These are phyloP conservation scores for Wasmannia auropunctata DNA, from an alignment of 1,140 invertebrate species.

Conservation along the genomic window DNA sequence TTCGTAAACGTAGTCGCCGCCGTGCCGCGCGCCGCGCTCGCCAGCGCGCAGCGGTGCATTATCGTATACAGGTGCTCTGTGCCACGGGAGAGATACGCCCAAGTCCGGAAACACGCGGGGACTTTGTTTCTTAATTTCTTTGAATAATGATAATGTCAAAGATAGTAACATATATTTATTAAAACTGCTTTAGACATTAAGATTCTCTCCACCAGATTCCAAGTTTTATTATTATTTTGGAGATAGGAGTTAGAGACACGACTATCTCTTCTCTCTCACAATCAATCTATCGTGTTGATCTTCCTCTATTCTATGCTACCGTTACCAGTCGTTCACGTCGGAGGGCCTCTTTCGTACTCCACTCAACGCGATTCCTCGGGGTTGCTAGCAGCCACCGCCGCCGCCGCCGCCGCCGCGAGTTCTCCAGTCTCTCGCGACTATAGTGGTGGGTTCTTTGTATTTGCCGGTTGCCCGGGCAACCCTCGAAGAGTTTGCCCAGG, in stretches of 20 bases:
- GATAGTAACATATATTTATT: background rate
- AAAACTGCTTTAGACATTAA: background rate
- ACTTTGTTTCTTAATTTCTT: background rate
- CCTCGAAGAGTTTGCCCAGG: conserved; percentile 77
- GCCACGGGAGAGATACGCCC: background rate
- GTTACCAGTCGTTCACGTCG: background rate
- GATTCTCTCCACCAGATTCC: background rate
- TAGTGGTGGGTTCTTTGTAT: conserved; percentile 74
- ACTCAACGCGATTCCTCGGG: conserved; percentile 66
- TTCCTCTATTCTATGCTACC: background rate
- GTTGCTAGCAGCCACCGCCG: background rate
- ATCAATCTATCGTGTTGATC: background rate
- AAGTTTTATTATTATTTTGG: background rate
- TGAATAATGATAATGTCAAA: background rate
- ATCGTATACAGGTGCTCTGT: conserved; percentile 7
- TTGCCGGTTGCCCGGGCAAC: conserved; percentile 75
- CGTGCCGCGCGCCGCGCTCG: background rate
- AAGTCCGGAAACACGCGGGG: background rate
- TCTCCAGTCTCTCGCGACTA: conserved; percentile 72
- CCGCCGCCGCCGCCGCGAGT: conserved; percentile 58
- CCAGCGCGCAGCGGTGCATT: conserved; percentile 37
- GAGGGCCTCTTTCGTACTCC: conserved; percentile 54
- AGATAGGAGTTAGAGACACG: too few relatives aligned
- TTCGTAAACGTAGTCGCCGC: conserved; percentile 11
- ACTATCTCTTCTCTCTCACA: too few relatives aligned